Evolutionary conservation across 2,888 invertebrate species (phyloP).

Genomic region (Steinernema hermaphroditum): DNA sequence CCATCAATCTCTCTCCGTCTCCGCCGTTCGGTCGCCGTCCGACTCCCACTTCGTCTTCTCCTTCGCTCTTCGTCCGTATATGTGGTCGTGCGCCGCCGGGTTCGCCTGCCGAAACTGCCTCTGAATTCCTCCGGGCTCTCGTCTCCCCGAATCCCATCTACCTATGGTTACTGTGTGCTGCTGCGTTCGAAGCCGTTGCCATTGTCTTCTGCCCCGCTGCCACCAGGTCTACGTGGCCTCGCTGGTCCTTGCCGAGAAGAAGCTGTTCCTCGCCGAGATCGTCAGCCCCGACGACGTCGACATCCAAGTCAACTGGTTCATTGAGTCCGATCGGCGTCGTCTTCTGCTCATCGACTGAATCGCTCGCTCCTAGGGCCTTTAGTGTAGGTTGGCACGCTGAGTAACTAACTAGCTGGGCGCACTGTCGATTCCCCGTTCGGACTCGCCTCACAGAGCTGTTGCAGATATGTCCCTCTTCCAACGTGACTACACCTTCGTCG

Average conservation of each 20-base stretch:
- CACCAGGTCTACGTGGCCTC: conserved; percentile 18
- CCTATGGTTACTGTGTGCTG: conserved; percentile 10
- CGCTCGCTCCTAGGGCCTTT: neutral
- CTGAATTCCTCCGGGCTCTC: neutral
- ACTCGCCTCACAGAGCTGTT: too few species aligned
- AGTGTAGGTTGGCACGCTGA: neutral
- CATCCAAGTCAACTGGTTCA: neutral
- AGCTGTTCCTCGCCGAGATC: neutral
- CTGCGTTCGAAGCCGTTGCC: neutral
- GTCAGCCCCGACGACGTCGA: neutral
- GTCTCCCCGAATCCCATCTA: neutral
- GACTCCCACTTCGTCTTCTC: neutral
- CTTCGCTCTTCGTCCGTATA: neutral
- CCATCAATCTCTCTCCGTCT: neutral
- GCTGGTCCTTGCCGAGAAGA: neutral
- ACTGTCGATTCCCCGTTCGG: too few species aligned
- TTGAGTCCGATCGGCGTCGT: conserved; percentile 4
- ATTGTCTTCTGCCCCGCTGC: conserved; percentile 33
- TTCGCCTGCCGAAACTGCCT: neutral
- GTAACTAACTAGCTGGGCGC: too few species aligned
- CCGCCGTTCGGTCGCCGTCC: neutral
- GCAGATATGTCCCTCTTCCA: conserved; percentile 4
- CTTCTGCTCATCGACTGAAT: conserved; percentile 1
- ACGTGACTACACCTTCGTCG: neutral
- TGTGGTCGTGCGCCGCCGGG: conserved; percentile 1